Percentiles rank a stretch among this genome's conserved stretches.
Conservation (phyloP, 1,140 invertebrate genomes). For the Philopotamus ludificatus region DNA sequence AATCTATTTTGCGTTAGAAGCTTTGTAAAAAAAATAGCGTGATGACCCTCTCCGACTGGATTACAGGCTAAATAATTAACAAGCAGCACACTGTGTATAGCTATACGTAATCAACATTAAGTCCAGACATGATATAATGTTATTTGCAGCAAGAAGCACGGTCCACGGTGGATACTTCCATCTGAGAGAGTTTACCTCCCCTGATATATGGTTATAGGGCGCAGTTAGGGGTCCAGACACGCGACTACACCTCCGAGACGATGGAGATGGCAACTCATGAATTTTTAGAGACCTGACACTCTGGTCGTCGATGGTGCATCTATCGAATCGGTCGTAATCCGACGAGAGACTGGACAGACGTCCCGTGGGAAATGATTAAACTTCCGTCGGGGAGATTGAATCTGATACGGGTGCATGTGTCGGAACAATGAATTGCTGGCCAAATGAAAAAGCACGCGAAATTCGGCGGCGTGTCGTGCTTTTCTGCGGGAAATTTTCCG, state of each 20-base stretch:
- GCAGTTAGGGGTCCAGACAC: background rate
- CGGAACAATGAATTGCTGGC: too few relatives aligned
- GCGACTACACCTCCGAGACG: background rate
- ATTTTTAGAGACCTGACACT: too few relatives aligned
- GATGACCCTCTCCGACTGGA: background rate
- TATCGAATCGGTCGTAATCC: too few relatives aligned
- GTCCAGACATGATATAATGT: conserved; percentile 24
- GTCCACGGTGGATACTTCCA: conserved; percentile 13
- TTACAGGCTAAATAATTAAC: background rate
- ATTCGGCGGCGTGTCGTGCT: too few relatives aligned
- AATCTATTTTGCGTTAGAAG: too few relatives aligned
- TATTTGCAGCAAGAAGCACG: conserved; percentile 18
- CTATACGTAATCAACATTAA: conserved; percentile 16
- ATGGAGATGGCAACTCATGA: too few relatives aligned
- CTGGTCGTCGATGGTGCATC: too few relatives aligned
- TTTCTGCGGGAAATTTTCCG: background rate
- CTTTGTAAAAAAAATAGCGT: background rate
- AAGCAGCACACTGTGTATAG: background rate
- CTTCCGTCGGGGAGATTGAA: too few relatives aligned
- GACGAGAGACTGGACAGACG: too few relatives aligned
- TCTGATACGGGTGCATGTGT: too few relatives aligned
- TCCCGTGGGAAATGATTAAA: too few relatives aligned
- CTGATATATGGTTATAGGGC: conserved; percentile 11
- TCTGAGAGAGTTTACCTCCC: background rate
- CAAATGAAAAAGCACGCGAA: too few relatives aligned